A percentile compares a stretch with the other conserved stretches of the same genome.
Evolutionary conservation across 2,113 vertebrate species (phyloP).

Genomic region (Thunnus maccoyii): DNA sequence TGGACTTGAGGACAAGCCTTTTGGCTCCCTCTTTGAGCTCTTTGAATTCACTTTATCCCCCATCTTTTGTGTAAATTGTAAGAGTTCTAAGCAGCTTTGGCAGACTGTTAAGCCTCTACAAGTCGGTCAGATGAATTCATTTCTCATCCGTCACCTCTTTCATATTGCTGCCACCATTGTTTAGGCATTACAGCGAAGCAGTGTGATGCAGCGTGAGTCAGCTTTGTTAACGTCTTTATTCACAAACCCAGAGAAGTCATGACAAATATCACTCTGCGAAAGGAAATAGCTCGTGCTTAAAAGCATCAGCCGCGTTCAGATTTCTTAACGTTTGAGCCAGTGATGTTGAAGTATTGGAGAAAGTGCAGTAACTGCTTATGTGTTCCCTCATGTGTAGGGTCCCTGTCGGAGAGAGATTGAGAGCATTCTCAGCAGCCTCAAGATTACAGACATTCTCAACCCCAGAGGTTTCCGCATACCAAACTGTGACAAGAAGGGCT

Average conservation of each 20-base stretch:
- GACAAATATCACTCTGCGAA: conserved; percentile 7
- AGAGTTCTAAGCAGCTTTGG: conserved; percentile 74
- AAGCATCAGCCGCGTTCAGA: not conserved
- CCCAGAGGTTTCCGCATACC: conserved; percentile 93
- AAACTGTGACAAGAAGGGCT: conserved; percentile 98
- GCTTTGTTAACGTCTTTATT: conserved; percentile 48
- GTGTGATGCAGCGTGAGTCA: conserved; percentile 34
- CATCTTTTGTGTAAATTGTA: conserved; percentile 66
- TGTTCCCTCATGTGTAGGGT: conserved; percentile 83
- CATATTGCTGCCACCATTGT: conserved; percentile 64
- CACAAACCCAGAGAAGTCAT: not conserved
- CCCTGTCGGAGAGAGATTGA: conserved; percentile 96
- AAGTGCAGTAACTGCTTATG: conserved; percentile 11
- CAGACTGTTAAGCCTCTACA: conserved; percentile 62
- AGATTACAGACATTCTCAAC: conserved; percentile 90
- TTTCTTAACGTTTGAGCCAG: not conserved
- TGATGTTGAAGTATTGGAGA: conserved; percentile 6
- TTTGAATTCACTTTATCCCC: conserved; percentile 68
- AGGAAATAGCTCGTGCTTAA: not conserved
- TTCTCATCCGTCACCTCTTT: conserved; percentile 58
- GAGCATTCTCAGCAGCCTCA: conserved; percentile 91
- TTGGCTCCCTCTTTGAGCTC: conserved; percentile 68
- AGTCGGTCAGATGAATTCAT: conserved; percentile 64
- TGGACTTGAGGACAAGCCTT: conserved; percentile 72
- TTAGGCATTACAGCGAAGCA: conserved; percentile 50